Evolutionary conservation across 2,888 invertebrate genomes (phyloP).

Genomic region (Nomada fucata): DNA sequence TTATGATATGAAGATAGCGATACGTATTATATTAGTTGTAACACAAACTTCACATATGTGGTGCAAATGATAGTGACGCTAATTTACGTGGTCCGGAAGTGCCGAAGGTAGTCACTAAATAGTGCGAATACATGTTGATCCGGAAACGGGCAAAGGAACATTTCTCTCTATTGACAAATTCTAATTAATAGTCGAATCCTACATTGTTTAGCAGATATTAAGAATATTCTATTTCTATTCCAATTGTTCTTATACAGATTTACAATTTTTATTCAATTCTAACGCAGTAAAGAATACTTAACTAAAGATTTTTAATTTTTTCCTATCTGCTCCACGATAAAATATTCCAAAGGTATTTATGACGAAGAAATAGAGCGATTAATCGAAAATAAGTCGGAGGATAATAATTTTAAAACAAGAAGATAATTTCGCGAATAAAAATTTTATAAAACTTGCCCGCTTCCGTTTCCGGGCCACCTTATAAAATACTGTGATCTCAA

Average conservation of each 20-base stretch:
- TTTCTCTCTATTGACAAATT: background rate
- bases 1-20: slow-evolving; percentile 37
- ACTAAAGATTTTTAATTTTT: background rate
- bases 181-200: no score
- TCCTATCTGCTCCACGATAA: background rate
- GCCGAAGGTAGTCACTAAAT: slow-evolving; percentile 59
- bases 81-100: slow-evolving; percentile 57
- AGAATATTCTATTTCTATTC: no score
- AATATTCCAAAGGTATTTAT: no score
- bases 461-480: slow-evolving; percentile 52
- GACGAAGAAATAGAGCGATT: no score
- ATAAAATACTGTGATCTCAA: slow-evolving; percentile 53
- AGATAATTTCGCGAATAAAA: background rate
- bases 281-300: no score
- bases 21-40: slow-evolving; percentile 39
- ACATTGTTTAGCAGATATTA: no score
- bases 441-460: slow-evolving; percentile 30
- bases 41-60: slow-evolving; percentile 38
- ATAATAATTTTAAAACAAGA: no score
- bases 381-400: no score
- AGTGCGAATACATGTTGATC: slow-evolving; percentile 43
- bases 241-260: no score
- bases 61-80: slow-evolving; percentile 61
- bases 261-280: no score
- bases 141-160: slow-evolving; percentile 46